phyloP scores from a whole-genome alignment of 2,888 invertebrate species.

The Belgica antarctica region DNA sequence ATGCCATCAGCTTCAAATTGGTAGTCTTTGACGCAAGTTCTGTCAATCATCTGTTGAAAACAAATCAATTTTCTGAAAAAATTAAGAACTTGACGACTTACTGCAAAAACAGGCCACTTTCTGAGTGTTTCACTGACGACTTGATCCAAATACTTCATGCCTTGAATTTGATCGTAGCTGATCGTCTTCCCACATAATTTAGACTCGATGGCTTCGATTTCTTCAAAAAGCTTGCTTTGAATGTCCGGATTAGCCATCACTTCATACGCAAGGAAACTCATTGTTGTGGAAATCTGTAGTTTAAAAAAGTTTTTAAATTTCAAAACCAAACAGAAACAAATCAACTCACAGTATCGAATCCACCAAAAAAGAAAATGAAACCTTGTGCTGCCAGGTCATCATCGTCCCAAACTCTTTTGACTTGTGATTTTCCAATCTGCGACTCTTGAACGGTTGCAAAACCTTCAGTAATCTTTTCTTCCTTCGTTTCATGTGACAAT shows the following conservation, averaged over 20 bases:
- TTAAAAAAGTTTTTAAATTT: not conserved
- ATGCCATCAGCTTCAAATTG: slow-evolving; percentile 50
- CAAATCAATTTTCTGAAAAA: not conserved
- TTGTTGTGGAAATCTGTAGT: slow-evolving; percentile 49
- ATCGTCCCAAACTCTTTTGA: slow-evolving; percentile 52
- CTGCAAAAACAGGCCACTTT: slow-evolving; percentile 45
- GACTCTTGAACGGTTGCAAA: slow-evolving; percentile 48
- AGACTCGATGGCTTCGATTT: slow-evolving; percentile 57
- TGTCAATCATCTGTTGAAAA: not conserved
- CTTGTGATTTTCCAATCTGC: slow-evolving; percentile 45
- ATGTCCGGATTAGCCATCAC: slow-evolving; percentile 60
- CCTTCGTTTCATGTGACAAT: slow-evolving; percentile 48
- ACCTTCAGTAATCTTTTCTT: slow-evolving; percentile 46
- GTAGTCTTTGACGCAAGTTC: slow-evolving; percentile 57
- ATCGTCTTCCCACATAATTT: slow-evolving; percentile 55
- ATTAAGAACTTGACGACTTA: too few relatives aligned
- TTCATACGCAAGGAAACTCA: slow-evolving; percentile 60
- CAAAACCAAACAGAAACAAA: not conserved
- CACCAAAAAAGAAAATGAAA: slow-evolving; percentile 57
- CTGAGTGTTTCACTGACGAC: slow-evolving; percentile 59
- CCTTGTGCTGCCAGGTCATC: slow-evolving; percentile 60
- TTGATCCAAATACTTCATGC: slow-evolving; percentile 63
- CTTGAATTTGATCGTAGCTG: slow-evolving; percentile 58
- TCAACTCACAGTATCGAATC: slow-evolving; percentile 48
- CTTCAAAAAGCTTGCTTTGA: slow-evolving; percentile 58